These are phyloP conservation scores for Agrotis exclamationis DNA, from an alignment of 2,888 invertebrate species.

Conservation along the genomic window DNA sequence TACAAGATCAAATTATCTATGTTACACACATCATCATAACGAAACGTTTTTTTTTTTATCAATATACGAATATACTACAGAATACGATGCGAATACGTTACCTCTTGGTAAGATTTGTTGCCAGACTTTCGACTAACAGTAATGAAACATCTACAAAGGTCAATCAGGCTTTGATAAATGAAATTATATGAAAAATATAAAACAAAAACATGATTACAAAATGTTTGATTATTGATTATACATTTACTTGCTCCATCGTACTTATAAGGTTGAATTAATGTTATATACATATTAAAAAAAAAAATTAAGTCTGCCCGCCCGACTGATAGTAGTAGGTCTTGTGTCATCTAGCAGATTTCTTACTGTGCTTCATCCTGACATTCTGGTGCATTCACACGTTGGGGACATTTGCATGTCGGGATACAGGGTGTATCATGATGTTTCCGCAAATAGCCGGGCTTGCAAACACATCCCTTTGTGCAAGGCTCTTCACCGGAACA, in stretches of 20 bases:
- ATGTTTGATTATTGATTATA: too few species aligned
- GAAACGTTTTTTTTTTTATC: too few species aligned
- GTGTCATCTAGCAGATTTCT: not conserved
- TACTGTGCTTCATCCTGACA: constrained; percentile 33
- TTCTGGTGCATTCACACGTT: constrained; percentile 35
- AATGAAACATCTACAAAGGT: too few species aligned
- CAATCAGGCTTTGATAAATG: too few species aligned
- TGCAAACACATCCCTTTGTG: constrained; percentile 65
- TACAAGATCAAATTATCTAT: too few species aligned
- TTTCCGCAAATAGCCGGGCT: constrained; percentile 57
- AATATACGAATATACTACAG: too few species aligned
- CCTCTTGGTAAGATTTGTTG: too few species aligned
- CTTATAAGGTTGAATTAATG: not conserved
- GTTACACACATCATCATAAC: too few species aligned
- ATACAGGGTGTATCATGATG: constrained; percentile 46
- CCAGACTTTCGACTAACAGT: too few species aligned
- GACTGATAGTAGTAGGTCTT: not conserved
- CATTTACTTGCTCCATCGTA: not conserved
- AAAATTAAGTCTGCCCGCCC: not conserved
- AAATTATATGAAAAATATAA: too few species aligned
- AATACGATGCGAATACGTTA: too few species aligned
- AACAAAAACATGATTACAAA: too few species aligned
- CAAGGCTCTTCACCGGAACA: constrained; percentile 47
- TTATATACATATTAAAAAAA: not conserved
- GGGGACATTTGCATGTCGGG: constrained; percentile 49